Base-by-base conservation (phyloP, 2,113 vertebrate species). In the Amia ocellicauda region DNA sequence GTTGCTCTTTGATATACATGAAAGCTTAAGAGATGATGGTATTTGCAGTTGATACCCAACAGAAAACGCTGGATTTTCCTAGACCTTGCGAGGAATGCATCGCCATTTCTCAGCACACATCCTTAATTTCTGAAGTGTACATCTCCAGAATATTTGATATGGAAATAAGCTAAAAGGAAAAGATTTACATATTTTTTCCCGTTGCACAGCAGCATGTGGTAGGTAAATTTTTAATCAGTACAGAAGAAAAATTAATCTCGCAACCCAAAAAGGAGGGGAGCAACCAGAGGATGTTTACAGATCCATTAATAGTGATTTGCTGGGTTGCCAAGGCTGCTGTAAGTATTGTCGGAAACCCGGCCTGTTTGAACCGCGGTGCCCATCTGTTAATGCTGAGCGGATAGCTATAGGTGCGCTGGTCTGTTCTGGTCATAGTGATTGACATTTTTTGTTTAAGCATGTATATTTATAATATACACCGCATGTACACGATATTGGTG, bases 1-100 rank as follows among this genome's bases (percentile, higher is more conserved):
- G 83, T 81, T 80, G 74, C 78, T 75, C 80, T 86, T 88, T 89
- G 84, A 87, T 87, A 84, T 83, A 86, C 81, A 83, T 80, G 72
- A 79, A 77, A 82, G 78, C 70, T 79, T 78, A 78, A 82, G 76
- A 80, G 80, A 80, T 79, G 68, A 63, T 72, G 72, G 76, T 82
- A 78, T 86, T 80, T 83, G 71, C 77, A 62, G 71, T 73, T 54
- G 58, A 70, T 68, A 69, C 72, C 67, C 68, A 69, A 78, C 75
- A 60, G 64, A 63, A 72, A 73, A 73, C 60, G 58, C 40, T 54
- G 61, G 62, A 59, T 19, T 68, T 63, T 67, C 67, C 65, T 55
- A 62, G 61, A 68, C 64, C 71, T 66, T 45, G 60, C 57, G 43
- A 66, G 40, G 23, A 66, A 66, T 45, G 45, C 28, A 27, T 66